Evolutionary conservation across 2,888 invertebrate genomes (phyloP), one percentile per base, ranked within the genome.

Genomic region (Dynastes grantii): DNA sequence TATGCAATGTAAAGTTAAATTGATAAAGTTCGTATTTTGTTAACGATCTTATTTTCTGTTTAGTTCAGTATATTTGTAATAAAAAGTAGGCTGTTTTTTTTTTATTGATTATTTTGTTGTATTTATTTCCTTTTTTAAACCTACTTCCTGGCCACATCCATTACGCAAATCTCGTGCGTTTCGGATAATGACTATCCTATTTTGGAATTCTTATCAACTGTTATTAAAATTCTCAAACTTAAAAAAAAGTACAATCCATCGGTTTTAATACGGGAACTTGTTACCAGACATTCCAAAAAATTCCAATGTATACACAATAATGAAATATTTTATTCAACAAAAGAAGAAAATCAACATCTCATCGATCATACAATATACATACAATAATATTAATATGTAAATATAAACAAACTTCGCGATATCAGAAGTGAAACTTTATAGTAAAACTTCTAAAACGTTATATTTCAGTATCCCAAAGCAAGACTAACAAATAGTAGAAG

Each of bases 21-120:
- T 68, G 6, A 68, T 13, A 27, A 49, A 29, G 49, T 68, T 68
- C 37, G 61, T 78, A n/a, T 78, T 71, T 68, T 51, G 40, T 68
- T 68, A 68, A 49, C 29, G 67, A 49, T 68, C 45, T 68, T 68
- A 68, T 73, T 71, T 40, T 64, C 51, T 80, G 61, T 78, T 76
- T 80, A 80, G 77, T 78, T 71, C 64, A 79, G 79, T 79, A 81
- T 64, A 79, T 79, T 81, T 78, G 67, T 76, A 79, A 80, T 75
- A 67, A 76, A 79, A 67, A 61, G 16, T 11, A 71, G 29, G 40
- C 49, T 63, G 16, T n/a, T 63, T 49, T 27, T n/a, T 63, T 49
- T 27, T 78, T 63, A 53, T 13, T 77, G 13, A 13, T 70, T 16
- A 29, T 11, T 45, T 11, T 45, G 16, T 51, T n/a, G 27, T 53